These are phyloP conservation scores for Poecilobothrus nobilitatus DNA, from an alignment of 2,888 invertebrate species.

Conservation along the genomic window DNA sequence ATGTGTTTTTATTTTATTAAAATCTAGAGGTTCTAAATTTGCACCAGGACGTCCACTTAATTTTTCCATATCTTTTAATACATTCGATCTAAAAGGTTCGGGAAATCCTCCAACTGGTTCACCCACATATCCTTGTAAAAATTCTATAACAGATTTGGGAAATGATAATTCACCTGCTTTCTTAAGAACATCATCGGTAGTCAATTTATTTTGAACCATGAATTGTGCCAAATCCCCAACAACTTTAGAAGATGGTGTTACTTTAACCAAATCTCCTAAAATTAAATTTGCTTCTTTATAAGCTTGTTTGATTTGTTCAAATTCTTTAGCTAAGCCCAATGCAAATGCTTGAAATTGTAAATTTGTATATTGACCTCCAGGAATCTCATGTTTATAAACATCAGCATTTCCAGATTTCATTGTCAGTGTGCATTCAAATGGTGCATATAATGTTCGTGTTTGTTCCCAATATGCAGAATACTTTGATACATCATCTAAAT, in stretches of 20 bases:
- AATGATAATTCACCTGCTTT: slow-evolving; percentile 87
- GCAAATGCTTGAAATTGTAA: slow-evolving; percentile 95
- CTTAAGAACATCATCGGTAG: slow-evolving; percentile 65
- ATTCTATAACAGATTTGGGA: slow-evolving; percentile 91
- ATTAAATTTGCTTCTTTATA: slow-evolving; percentile 82
- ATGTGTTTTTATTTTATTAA: slow-evolving; percentile 61
- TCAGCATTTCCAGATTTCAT: slow-evolving; percentile 97
- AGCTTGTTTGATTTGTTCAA: slow-evolving; percentile 88
- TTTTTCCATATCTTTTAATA: slow-evolving; percentile 59
- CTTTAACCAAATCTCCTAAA: slow-evolving; percentile 91
- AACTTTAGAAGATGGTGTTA: slow-evolving; percentile 93
- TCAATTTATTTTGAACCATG: slow-evolving; percentile 93
- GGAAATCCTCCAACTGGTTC: slow-evolving; percentile 91
- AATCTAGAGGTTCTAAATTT: slow-evolving; percentile 68
- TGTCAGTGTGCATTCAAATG: slow-evolving; percentile 91
- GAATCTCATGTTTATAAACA: slow-evolving; percentile 93
- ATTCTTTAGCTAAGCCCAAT: slow-evolving; percentile 84
- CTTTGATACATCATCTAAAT: slow-evolving; percentile 69
- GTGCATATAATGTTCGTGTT: slow-evolving; percentile 82
- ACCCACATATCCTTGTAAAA: slow-evolving; percentile 84
- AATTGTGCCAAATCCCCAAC: slow-evolving; percentile 95
- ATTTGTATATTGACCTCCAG: slow-evolving; percentile 96
- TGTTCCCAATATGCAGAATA: slow-evolving; percentile 98
- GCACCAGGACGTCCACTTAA: slow-evolving; percentile 83
- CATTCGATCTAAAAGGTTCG: slow-evolving; percentile 76